These are phyloP conservation scores for Macroglossus sobrinus DNA, from an alignment of 2,113 vertebrate species.

Conservation along the genomic window DNA sequence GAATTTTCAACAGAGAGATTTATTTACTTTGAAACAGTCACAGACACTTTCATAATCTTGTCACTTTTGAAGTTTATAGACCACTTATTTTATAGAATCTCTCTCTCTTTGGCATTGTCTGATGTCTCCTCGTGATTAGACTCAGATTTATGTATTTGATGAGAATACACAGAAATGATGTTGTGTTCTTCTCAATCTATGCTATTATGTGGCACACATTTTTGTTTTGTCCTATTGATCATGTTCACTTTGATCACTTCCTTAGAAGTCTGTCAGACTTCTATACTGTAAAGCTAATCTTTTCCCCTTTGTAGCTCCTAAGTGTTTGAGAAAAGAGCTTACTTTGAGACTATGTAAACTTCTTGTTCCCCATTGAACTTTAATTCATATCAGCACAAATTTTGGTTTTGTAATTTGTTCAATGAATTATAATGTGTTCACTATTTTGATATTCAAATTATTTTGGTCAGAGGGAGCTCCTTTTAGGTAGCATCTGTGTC, in stretches of 20 bases:
- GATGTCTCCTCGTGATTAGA: neutral
- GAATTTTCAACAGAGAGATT: neutral
- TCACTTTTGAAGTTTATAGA: neutral
- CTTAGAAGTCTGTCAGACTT: neutral
- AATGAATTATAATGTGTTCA: neutral
- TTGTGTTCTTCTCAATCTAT: neutral
- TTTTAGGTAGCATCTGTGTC: neutral
- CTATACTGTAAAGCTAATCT: neutral
- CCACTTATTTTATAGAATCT: neutral
- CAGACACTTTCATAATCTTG: neutral
- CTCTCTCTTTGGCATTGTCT: neutral
- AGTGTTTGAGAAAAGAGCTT: neutral
- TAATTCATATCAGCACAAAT: neutral
- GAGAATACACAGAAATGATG: neutral
- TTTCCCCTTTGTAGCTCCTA: neutral
- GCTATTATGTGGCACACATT: neutral
- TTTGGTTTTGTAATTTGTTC: neutral
- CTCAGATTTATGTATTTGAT: neutral
- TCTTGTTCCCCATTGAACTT: neutral
- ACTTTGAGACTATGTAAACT: neutral
- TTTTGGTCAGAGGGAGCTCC: neutral
- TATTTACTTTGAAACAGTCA: neutral
- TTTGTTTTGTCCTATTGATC: neutral
- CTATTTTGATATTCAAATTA: neutral
- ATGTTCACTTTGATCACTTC: neutral